Conservation (phyloP, 2,113 vertebrate genomes). For the Leucopsar rothschildi region DNA sequence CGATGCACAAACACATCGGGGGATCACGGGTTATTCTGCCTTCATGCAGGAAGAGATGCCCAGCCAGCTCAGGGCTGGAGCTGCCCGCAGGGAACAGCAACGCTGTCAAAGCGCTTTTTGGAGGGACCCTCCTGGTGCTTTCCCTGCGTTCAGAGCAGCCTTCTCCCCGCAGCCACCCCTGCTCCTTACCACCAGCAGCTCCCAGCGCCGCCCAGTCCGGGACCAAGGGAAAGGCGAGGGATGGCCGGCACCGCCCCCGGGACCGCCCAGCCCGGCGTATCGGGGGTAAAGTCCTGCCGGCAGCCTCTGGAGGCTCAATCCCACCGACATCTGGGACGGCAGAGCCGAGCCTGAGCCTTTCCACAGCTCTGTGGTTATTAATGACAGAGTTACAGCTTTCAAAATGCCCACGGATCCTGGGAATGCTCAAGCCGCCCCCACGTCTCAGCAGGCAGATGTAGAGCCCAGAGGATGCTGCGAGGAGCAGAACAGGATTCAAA, state of each 20-base stretch:
- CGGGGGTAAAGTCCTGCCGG: rapidly evolving
- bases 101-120: not conserved
- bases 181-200: not conserved
- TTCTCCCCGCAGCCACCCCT: not conserved
- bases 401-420: rapidly evolving
- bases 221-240: too few species aligned
- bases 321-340: rapidly evolving
- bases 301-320: rapidly evolving
- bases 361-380: rapidly evolving
- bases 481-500: too few species aligned
- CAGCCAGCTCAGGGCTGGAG: rapidly evolving
- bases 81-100: not conserved
- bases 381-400: not conserved
- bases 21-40: rapidly evolving
- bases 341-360: rapidly evolving
- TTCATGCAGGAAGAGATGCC: rapidly evolving
- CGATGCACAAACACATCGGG: rapidly evolving
- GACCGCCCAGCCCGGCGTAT: not conserved
- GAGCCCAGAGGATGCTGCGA: too few species aligned
- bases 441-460: rapidly evolving
- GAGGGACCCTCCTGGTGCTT: not conserved
- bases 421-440: rapidly evolving
- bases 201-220: rapidly evolving
- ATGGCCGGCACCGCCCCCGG: not conserved
- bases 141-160: rapidly evolving